Conservation (phyloP, 2,888 invertebrate species). For the Pseudanteris insignis region DNA sequence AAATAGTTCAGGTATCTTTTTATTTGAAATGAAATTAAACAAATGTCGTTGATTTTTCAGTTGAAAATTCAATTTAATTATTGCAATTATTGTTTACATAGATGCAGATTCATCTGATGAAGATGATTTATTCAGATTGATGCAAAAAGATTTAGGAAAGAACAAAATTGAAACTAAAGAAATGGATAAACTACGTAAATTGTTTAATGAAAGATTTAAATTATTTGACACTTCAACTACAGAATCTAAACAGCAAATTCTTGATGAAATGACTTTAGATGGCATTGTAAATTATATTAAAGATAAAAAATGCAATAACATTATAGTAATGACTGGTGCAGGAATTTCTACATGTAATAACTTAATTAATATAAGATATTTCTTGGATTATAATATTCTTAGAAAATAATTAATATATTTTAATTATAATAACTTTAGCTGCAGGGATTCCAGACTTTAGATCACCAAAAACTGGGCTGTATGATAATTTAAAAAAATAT, state of each 20-base stretch:
- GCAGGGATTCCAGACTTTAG: constrained; percentile 97
- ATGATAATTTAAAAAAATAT: constrained; percentile 90
- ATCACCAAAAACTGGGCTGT: constrained; percentile 90
- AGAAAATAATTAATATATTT: constrained; percentile 6
- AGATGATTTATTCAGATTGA: constrained; percentile 1
- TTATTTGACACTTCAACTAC: constrained; percentile 67
- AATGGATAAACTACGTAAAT: constrained; percentile 74
- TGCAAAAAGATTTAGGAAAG: constrained; percentile 11
- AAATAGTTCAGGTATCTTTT: no score
- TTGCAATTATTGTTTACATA: no score
- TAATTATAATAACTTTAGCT: constrained; percentile 70
- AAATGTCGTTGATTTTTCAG: background rate
- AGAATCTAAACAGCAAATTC: constrained; percentile 66
- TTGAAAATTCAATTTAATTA: no score
- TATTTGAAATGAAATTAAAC: background rate
- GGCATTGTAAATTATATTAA: constrained; percentile 84
- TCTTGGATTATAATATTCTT: background rate
- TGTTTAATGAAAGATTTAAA: constrained; percentile 74
- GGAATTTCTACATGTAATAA: constrained; percentile 91
- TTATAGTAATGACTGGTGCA: constrained; percentile 94
- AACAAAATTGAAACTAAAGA: constrained; percentile 53
- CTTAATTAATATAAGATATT: background rate
- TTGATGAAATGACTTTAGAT: constrained; percentile 78
- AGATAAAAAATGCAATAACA: constrained; percentile 79
- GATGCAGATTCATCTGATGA: constrained; percentile 19